Evolutionary conservation across 2,113 vertebrate genomes (phyloP).

Genomic region (Bungarus multicinctus): DNA sequence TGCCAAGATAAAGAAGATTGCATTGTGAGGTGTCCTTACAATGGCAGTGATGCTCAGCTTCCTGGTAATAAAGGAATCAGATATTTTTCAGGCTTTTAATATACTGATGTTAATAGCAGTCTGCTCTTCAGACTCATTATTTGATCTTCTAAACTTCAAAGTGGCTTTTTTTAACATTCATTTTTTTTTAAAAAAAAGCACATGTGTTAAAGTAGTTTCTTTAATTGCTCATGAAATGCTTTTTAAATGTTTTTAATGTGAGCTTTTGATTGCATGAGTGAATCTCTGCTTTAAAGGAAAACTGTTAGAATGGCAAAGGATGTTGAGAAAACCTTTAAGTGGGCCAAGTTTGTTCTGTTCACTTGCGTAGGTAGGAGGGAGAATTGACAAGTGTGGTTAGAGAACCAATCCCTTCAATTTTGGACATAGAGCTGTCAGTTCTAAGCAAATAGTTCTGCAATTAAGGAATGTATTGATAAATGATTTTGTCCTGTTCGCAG

Average conservation of each 20-base stretch:
- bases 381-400: not conserved
- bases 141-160: constrained; percentile 26
- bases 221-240: constrained; percentile 23
- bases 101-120: constrained; percentile 11
- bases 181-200: not conserved
- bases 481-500: not conserved
- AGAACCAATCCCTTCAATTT: not conserved
- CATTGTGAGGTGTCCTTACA: not conserved
- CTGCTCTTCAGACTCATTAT: constrained; percentile 3
- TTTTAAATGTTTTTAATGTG: constrained; percentile 23
- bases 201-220: not conserved
- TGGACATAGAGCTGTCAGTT: not conserved
- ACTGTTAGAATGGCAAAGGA: constrained; percentile 6
- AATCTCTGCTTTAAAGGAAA: constrained; percentile 15
- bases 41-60: not conserved
- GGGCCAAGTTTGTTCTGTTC: constrained; percentile 4
- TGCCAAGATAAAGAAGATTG: not conserved
- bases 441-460: not conserved
- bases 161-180: not conserved
- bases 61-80: not conserved
- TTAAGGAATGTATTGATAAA: not conserved
- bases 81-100: constrained; percentile 1
- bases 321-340: not conserved
- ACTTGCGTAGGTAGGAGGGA: not conserved
- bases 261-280: constrained; percentile 13